Base-by-base conservation (phyloP, 2,113 vertebrate genomes). In the Morone chrysops region DNA sequence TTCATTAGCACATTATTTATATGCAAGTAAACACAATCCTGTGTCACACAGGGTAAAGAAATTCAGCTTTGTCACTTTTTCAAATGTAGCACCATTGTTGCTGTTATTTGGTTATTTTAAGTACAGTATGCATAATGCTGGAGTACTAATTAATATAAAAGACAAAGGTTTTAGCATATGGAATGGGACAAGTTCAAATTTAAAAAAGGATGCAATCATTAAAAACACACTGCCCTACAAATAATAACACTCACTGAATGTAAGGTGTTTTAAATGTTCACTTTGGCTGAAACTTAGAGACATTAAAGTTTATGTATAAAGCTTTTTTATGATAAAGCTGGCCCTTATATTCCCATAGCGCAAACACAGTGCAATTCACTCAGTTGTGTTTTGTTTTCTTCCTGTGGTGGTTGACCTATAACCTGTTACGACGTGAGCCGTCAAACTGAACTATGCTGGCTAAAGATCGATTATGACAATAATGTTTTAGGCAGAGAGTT, bases 1-100 rank as follows among this genome's bases (percentile, higher is more conserved):
- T 75, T 79, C 76, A 78, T 87, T 81, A 85, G 20, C 80, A 70
- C 57, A 72, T 70, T 59, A 81, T 86, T 83, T 66, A 48, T 71
- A 82, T 75, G 75, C 75, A 88, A 71, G 68, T 72, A 86, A 88
- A 79, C 75, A 78, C 54, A 5, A 20, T 47, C 2, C 38, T 71
- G 59, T 53, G 70, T 80, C 62, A 40, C 25, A 65, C 63, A 70
- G 25, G 38, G 70, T 47, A 74, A 72, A 63, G 18, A 71, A 66
- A 69, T 47, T 2, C 43, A 78, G 38, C 20, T 70, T 69, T 48
- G 41, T 60, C 62, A 60, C 40, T 20, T 62, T 22, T 71, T 70
- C 8, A 50, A 75, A 67, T 12, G 8, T 11, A 67, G 25, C 25
- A 60, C 7, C 13, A 74, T 7, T 67, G 20, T 51, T 54, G 54